phyloP scores from a whole-genome alignment of 2,113 vertebrate species.

The Aviceda subcristata region DNA sequence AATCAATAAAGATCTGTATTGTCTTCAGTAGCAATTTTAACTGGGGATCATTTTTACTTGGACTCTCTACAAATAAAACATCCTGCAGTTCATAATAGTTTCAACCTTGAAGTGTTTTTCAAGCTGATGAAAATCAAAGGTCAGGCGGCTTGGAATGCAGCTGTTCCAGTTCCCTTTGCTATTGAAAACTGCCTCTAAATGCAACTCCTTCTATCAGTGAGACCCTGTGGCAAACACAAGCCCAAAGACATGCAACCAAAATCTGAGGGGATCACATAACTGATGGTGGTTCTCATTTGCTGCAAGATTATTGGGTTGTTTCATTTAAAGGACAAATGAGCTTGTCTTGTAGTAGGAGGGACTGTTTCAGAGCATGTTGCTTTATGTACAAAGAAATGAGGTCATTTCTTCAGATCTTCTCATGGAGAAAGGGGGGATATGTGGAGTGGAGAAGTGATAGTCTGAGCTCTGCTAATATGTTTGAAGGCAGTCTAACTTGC shows the following conservation, averaged over 20 bases:
- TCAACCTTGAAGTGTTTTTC: not conserved
- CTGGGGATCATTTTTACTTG: not conserved
- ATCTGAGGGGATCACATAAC: not conserved
- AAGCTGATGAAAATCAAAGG: not conserved
- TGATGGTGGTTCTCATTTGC: not conserved
- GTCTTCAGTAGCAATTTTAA: not conserved
- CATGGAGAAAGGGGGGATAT: not conserved
- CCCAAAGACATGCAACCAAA: not conserved
- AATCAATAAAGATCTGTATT: not conserved
- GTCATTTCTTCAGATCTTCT: not conserved
- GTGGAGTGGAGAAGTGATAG: not conserved
- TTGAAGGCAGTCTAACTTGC: not conserved
- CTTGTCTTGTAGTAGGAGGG: not conserved
- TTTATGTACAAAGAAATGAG: not conserved
- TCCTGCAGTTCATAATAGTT: not conserved
- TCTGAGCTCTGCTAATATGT: not conserved
- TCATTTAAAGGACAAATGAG: constrained; percentile 21
- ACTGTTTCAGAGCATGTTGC: not conserved
- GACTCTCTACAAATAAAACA: not conserved
- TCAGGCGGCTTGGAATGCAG: not conserved
- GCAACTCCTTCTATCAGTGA: not conserved
- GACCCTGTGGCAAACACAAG: not conserved
- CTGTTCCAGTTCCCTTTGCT: not conserved
- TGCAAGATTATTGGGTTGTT: not conserved
- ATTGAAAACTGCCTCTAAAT: not conserved